Evolutionary conservation across 2,888 invertebrate genomes (phyloP), one percentile per base, ranked within the genome.

Genomic region (Coecobrya sp.): DNA sequence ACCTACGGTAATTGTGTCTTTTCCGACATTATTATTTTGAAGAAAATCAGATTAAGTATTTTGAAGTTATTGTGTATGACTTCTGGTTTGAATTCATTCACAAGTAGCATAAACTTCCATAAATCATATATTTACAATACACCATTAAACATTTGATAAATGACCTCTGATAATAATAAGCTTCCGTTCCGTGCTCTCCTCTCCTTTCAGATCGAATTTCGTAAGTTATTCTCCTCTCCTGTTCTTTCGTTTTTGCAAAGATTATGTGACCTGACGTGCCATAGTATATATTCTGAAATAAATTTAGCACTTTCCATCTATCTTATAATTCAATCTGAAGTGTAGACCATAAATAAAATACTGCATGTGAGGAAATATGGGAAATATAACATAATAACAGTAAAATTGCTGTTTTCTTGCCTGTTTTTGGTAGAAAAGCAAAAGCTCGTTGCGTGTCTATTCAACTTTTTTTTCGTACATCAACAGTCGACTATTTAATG

Each of bases 121-220:
- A 73, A 73, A 73, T 73, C 70, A 42, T 73, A 30, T 68, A 73
- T 42, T 36, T 73, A 73, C n/a, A n/a, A n/a, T n/a, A n/a, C 42
- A 42, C 42, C 70, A 73, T 73, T 42, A n/a, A 36, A 0, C 42
- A n/a, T 19, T 73, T 73, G 70, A 73, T 42, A 73, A 73, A 73
- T 73, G 70, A 73, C 70, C 42, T 73, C 42, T 8, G 70, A 36
- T 73, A 73, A 68, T 27, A 68, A 22, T 62, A 42, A 42, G 70
- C 42, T 73, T 30, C 68, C 27, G 36, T 36, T 36, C n/a, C 55
- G 16, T 11, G 16, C 13, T n/a, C 13, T 16, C 55, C 22, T 19
- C 59, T 36, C 59, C 7, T n/a, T n/a, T 19, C 59, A 19, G 19
- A 59, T 59, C 59, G 11, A 59, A 59, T 59, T 59, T 59, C 1